A percentile compares a stretch with the other conserved stretches of the same genome.
Evolutionary conservation across 2,113 vertebrate species (phyloP).

Genomic region (Seriola aureovittata): DNA sequence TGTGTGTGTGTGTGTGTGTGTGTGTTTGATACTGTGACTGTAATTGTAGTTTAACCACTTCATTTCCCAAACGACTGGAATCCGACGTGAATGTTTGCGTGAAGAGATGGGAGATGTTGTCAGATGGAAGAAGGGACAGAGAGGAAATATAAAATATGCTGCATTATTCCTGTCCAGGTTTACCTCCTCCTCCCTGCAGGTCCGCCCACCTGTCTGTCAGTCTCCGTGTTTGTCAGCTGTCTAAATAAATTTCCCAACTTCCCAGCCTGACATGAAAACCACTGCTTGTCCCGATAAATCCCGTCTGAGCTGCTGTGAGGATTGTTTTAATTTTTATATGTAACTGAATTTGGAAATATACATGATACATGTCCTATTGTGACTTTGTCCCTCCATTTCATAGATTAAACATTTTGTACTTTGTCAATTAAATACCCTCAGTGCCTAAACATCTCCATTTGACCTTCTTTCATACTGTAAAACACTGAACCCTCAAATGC

Average conservation of each 20-base stretch:
- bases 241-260: neutral
- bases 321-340: conserved; percentile 29
- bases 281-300: neutral
- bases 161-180: neutral
- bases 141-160: neutral
- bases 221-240: neutral
- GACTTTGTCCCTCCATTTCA: conserved; percentile 60
- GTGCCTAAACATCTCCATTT: neutral
- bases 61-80: conserved; percentile 22
- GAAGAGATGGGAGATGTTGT: neutral
- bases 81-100: conserved; percentile 24
- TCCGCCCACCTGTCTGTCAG: neutral
- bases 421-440: conserved; percentile 7
- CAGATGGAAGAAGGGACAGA: neutral
- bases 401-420: conserved; percentile 49
- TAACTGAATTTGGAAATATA: conserved; percentile 12
- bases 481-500: neutral
- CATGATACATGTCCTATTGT: neutral
- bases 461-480: neutral
- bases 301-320: neutral
- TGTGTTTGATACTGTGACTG: conserved; percentile 40
- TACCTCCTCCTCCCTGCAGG: neutral
- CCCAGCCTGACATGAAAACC: neutral
- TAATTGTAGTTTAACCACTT: conserved; percentile 11
- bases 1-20: neutral